These are phyloP conservation scores for Noctua janthina DNA, from an alignment of 2,888 invertebrate species.

Conservation along the genomic window DNA sequence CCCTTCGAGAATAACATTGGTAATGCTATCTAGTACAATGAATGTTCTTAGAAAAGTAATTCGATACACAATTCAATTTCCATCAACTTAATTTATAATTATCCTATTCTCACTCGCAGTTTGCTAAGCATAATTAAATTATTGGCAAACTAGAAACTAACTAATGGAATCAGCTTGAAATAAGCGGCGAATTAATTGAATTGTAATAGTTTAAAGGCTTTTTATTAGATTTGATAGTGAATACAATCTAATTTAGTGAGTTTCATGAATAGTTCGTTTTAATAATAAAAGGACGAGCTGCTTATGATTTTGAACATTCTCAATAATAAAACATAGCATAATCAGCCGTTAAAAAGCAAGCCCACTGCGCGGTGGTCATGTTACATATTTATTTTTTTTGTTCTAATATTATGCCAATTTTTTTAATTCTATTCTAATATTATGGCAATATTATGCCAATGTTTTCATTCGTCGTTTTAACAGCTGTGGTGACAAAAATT, in stretches of 20 bases:
- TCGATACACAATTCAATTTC: not conserved
- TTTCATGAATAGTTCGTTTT: not conserved
- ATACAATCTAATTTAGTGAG: constrained; percentile 1
- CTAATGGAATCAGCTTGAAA: constrained; percentile 8
- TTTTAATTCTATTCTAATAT: not conserved
- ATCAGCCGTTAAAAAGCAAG: no score
- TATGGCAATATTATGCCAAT: not conserved
- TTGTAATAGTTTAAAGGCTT: not conserved
- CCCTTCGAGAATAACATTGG: not conserved
- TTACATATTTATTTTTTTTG: no score
- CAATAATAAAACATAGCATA: not conserved
- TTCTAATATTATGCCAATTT: not conserved
- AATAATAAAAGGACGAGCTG: not conserved
- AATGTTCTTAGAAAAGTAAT: constrained; percentile 2
- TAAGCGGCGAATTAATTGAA: constrained; percentile 9
- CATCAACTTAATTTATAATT: not conserved
- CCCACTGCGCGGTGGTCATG: no score
- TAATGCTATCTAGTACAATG: not conserved
- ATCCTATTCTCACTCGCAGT: not conserved
- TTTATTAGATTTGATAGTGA: constrained; percentile 20
- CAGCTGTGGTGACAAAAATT: not conserved
- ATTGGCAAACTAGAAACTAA: constrained; percentile 14
- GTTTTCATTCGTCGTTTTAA: not conserved
- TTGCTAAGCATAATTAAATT: constrained; percentile 6
- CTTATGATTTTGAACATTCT: not conserved